Base-by-base conservation (phyloP, 2,888 invertebrate species). In the Morpho deidamia region DNA sequence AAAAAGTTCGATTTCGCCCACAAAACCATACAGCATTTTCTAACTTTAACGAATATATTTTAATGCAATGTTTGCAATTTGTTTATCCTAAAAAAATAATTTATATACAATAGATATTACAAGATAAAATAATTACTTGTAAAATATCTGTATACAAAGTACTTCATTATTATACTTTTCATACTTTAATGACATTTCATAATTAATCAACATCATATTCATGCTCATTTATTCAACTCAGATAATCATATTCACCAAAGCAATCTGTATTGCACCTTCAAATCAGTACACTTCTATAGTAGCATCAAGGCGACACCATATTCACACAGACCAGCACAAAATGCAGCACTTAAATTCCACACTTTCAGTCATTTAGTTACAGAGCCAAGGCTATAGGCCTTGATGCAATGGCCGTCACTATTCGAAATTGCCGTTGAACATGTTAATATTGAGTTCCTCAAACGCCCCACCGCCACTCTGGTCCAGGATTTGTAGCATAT, bases 401-500 rank as follows among this genome's bases (percentile, higher is more conserved):
- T 5, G 23, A 23, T 5, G 23, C 23, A 23, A 37, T 37, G 38
- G 40, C 51, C 44, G 41, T 59, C 40, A 60, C 68, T 85, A 89
- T 68, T 89, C 88, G 65, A 89, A 89, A 74, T 78, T 87, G 67
- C 96, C 94, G 78, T 95, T 96, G 81, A 97, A 97, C 96, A 97
- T 97, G 71, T 94, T 94, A 67, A 97, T 92, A 74, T 95, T 95
- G 70, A 97, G 91, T 81, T 97, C 97, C 78, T 97, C 97, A 78
- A 97, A 97, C 33, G 95, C 94, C 55, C 95, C 91, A 39, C 95
- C 92, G 48, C 94, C 95, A 69, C 94, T 93, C 78, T 96, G 96
- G 83, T 97, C 96, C 53, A 97, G 88, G 93, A 97, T 97, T 84
- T 97, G 97, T 69, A 97, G 90, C 97, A 97, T 97, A 72, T 97